Base-by-base conservation (phyloP, 1,140 invertebrate species). In the Patella vulgata region DNA sequence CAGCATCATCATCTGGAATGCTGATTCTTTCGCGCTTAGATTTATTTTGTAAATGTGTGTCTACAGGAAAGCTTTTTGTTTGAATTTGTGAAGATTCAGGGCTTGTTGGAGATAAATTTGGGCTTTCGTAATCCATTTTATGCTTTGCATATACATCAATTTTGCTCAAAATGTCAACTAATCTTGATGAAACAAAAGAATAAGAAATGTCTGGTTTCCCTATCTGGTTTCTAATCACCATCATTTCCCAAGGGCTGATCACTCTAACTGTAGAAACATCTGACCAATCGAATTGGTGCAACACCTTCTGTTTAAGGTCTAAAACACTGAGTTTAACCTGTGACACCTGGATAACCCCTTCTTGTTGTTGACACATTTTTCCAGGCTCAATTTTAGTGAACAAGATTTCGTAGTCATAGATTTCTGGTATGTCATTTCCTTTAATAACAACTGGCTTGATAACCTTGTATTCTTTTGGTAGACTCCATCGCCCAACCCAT, bases 401-500 rank as follows among this genome's bases (percentile, higher is more conserved):
- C 9, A 73, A 43, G 25, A 73, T 47, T 54, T 70, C 67, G 33
- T 63, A 70, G 9, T 73, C 59, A 8, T 55, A 40, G 12, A 67
- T 58, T n/a, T 63, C 14, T 4, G 71, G 61, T 4, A 73, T 54
- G 54, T 73, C 71, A 33, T 51, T 57, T 3, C 43, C 27, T 12
- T 33, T 46, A 19, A 73, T 28, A 30, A 73, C 23, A 4, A 70
- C 30, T 2, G 64, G 51, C 21, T 65, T 63, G 14, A 60, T 43
- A 14, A 33, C 39, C 40, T 55, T 57, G 36, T 68, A 63, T 12
- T 57, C 44, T 23, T 58, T 42, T 6, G 64, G 64, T 4, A 69
- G 46, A 39, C 56, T 61, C 71, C 68, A 70, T 19, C 53, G 48
- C 21, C 71, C 71, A 5, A 70, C 19, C 71, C 71, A 73, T 12